Conservation (phyloP, 2,888 invertebrate genomes). For the Nycteola revayana region DNA sequence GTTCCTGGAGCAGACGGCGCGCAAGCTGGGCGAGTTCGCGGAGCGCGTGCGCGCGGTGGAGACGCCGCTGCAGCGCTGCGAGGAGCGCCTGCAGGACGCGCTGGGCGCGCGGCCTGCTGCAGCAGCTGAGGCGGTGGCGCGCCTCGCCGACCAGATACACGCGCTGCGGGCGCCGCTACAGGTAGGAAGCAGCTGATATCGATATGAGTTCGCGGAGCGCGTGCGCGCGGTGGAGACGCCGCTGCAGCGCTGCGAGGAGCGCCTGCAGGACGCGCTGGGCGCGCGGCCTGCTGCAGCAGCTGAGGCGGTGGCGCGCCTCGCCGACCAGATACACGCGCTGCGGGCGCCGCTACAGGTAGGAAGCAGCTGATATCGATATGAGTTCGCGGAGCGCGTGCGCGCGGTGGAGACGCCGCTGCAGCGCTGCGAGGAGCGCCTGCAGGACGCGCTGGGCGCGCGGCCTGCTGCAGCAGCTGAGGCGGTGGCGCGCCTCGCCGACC, state of each 20-base stretch:
- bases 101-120: constrained; percentile 83
- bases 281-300: constrained; percentile 86
- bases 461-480: constrained; percentile 88
- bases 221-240: constrained; percentile 92
- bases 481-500: constrained; percentile 91
- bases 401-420: constrained; percentile 93
- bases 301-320: constrained; percentile 91
- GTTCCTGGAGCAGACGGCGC: constrained; percentile 90
- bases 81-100: constrained; percentile 86
- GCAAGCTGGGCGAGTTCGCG: constrained; percentile 91
- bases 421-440: constrained; percentile 91
- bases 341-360: constrained; percentile 85
- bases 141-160: constrained; percentile 90
- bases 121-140: constrained; percentile 93
- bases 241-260: constrained; percentile 94
- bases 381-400: constrained; percentile 92
- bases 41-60: constrained; percentile 93
- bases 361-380: no score
- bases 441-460: constrained; percentile 83
- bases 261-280: constrained; percentile 80
- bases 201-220: constrained; percentile 94
- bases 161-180: constrained; percentile 88
- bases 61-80: constrained; percentile 92
- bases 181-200: no score
- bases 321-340: constrained; percentile 90